Base-by-base conservation (phyloP, 2,797 vertebrate species). In the Sylvia borin region DNA sequence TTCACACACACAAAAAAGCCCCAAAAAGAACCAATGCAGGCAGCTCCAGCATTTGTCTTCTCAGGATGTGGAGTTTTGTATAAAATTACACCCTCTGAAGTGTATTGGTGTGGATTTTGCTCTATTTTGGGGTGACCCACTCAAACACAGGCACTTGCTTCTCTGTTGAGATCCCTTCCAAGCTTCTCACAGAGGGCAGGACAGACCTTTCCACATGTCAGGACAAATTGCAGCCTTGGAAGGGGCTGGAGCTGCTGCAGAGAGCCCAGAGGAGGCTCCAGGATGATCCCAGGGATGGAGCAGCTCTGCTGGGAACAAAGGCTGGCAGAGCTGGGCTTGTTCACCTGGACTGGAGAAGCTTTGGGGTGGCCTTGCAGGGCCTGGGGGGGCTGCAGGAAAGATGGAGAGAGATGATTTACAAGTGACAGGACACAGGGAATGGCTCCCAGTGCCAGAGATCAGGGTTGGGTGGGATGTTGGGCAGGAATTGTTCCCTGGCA, bases 401-500 rank as follows among this genome's bases (percentile, higher is more conserved):
- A 19, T 16, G 36, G 73, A 51, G 24, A 43, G 51, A 7, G 50
- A 18, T 1, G 2, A 14, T 25, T 40, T 7, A 32, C 48, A 53
- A 40, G 48, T 16, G 19, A 5, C 51, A 55, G 31, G 18, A 43
- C 10, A 20, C 16, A 21, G 25, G 40, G 40, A 72, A 45, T 22
- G 31, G 51, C 13, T 57, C 32, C 8, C 6, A 34, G 3, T 57
- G 40, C 1, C 14, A 40, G 34, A 32, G 29, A 2, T 6, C 4
- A 7, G n/a, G 21, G 16, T 0, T 19, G 3, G 36, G 5, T 61
- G 34, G 36, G 17, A 40, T 1, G 0, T 13, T 16, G 34, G 45
- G 55, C 0, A 20, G 13, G 10, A 60, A 60, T 40, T 51, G 3
- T 3, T 29, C 6, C 4, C n/a, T 24, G 42, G 0, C 1, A 31